These are phyloP conservation scores for Sciaenops ocellatus DNA, from an alignment of 2,797 vertebrate genomes.

Conservation along the genomic window DNA sequence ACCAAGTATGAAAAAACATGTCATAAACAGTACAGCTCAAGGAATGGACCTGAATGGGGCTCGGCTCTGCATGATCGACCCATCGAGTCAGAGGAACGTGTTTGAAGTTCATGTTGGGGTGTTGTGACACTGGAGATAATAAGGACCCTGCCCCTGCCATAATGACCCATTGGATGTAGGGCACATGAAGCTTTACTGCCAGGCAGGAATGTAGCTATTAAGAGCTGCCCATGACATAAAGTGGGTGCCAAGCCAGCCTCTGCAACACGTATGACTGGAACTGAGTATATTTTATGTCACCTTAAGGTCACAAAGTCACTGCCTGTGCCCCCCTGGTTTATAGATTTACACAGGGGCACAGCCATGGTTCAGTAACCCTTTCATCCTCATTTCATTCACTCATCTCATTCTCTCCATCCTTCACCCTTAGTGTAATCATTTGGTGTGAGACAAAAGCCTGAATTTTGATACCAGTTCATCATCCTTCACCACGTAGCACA, in stretches of 20 bases:
- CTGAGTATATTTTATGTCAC: conserved; percentile 43
- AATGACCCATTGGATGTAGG: conserved; percentile 55
- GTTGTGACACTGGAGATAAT: conserved; percentile 57
- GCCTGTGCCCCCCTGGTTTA: conserved; percentile 30
- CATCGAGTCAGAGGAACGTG: conserved; percentile 70
- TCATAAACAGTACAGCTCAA: conserved; percentile 66
- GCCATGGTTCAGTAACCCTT: conserved; percentile 41
- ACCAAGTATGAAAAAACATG: conserved; percentile 60
- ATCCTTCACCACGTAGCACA: conserved; percentile 10
- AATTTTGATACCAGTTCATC: conserved; percentile 41
- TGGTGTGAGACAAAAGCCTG: conserved; percentile 37
- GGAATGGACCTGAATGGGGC: conserved; percentile 68
- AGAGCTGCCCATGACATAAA: conserved; percentile 38
- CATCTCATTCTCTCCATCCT: conserved; percentile 39
- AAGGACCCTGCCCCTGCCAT: conserved; percentile 53
- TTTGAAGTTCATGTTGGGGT: conserved; percentile 71
- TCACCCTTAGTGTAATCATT: conserved; percentile 30
- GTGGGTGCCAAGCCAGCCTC: conserved; percentile 46
- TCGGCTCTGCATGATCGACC: conserved; percentile 77
- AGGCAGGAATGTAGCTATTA: conserved; percentile 57
- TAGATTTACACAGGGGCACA: conserved; percentile 45
- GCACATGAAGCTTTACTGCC: conserved; percentile 50
- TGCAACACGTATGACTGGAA: conserved; percentile 48
- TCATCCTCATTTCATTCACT: conserved; percentile 51
- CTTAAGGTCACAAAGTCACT: conserved; percentile 63